Percentiles rank a stretch among this genome's conserved stretches.
These are phyloP conservation scores for Erpobdella octoculata DNA, from an alignment of 2,888 invertebrate species.

Conservation along the genomic window DNA sequence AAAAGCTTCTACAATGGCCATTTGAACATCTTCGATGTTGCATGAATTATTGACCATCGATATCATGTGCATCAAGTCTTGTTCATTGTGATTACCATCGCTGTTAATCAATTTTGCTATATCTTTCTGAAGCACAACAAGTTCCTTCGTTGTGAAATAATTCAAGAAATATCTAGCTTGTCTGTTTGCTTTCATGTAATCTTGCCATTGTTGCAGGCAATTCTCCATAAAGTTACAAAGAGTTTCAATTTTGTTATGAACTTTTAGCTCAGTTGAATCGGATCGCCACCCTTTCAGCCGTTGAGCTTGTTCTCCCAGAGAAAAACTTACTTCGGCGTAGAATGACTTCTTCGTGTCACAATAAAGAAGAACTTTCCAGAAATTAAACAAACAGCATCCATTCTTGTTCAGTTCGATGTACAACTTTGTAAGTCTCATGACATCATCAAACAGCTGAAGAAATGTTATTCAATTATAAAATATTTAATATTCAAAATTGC, in stretches of 20 bases:
- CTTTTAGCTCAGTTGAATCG: slow-evolving; percentile 29
- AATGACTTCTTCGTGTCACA: slow-evolving; percentile 39
- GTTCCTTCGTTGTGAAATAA: slow-evolving; percentile 43
- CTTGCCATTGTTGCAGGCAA: slow-evolving; percentile 40
- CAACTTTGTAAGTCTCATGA: slow-evolving; percentile 41
- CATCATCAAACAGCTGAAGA: slow-evolving; percentile 42
- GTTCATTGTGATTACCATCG: not conserved
- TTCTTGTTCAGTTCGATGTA: slow-evolving; percentile 41
- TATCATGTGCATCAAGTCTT: not conserved
- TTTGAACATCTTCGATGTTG: not conserved
- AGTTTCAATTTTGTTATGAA: slow-evolving; percentile 37
- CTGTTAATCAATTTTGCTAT: slow-evolving; percentile 29
- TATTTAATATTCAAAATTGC: not conserved
- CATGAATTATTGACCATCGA: not conserved
- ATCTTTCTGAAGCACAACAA: slow-evolving; percentile 43
- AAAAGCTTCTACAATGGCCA: not conserved
- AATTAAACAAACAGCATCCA: slow-evolving; percentile 44
- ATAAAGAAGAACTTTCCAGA: slow-evolving; percentile 40
- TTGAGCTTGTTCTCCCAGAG: slow-evolving; percentile 32
- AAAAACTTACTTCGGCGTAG: slow-evolving; percentile 32
- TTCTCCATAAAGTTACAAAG: slow-evolving; percentile 41
- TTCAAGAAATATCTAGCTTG: slow-evolving; percentile 40
- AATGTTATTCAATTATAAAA: not conserved
- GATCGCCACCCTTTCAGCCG: not conserved
- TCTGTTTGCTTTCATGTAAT: slow-evolving; percentile 39